Evolutionary conservation across 2,888 invertebrate genomes (phyloP).

Genomic region (Drosophila nr. fundita): DNA sequence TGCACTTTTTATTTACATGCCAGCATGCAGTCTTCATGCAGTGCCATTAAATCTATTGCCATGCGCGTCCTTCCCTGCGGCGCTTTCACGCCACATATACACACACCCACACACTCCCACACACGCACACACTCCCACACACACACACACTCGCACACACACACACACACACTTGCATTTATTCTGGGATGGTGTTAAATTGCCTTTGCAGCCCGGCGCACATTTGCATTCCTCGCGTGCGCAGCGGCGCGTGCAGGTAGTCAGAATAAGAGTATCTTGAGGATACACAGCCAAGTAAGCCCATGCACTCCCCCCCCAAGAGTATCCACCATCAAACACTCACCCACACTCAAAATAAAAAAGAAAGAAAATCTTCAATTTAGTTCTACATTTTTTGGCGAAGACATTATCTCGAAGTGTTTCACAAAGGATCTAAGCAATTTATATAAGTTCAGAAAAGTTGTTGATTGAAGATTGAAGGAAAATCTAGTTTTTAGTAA

Average conservation of each 20-base stretch:
- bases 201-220: conserved; percentile 70
- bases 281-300: conserved; percentile 42
- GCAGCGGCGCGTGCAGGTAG: conserved; percentile 48
- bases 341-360: not conserved
- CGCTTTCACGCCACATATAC: conserved; percentile 11
- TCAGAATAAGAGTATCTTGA: conserved; percentile 58
- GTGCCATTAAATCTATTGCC: conserved; percentile 59
- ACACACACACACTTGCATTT: not conserved
- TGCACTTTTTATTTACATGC: conserved; percentile 63
- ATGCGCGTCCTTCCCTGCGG: conserved; percentile 27
- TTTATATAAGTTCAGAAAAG: not conserved
- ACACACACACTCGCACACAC: not conserved
- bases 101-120: no score
- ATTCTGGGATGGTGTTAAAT: conserved; percentile 70
- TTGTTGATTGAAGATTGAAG: not conserved
- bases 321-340: not conserved
- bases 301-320: not conserved
- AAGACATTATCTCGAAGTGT: not conserved
- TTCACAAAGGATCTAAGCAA: not conserved
- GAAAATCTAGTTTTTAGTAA: not conserved
- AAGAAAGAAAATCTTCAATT: not conserved
- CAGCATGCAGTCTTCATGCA: conserved; percentile 28
- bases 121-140: not conserved
- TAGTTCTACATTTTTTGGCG: not conserved
- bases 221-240: conserved; percentile 68